These are phyloP conservation scores for Xylophagus ater DNA, from an alignment of 2,888 invertebrate species.

Conservation along the genomic window DNA sequence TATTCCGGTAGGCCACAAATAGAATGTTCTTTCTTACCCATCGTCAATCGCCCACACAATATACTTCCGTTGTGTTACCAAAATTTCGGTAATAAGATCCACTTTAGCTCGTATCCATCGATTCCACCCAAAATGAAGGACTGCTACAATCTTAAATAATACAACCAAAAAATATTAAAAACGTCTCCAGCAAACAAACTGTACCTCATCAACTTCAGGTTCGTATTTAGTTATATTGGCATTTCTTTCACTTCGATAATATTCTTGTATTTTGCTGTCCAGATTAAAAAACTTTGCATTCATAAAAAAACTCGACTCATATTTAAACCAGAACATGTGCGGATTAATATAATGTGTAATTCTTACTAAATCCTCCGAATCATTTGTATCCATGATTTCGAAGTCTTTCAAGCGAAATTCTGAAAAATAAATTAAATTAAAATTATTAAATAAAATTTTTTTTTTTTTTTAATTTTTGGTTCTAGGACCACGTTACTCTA, in stretches of 20 bases:
- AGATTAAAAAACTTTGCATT: slow-evolving; percentile 3
- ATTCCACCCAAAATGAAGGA: slow-evolving; percentile 8
- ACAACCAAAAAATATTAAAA: neutral
- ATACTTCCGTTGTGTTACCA: slow-evolving; percentile 1
- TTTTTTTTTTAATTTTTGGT: too few species aligned
- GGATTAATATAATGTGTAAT: slow-evolving; percentile 17
- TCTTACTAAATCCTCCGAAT: slow-evolving; percentile 2
- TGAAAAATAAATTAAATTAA: too few species aligned
- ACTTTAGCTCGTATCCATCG: slow-evolving; percentile 14
- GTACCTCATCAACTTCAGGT: slow-evolving; percentile 3
- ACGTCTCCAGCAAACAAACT: neutral
- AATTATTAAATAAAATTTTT: too few species aligned
- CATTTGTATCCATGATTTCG: neutral
- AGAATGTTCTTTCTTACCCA: slow-evolving; percentile 13
- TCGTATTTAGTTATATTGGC: neutral
- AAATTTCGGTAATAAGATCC: slow-evolving; percentile 7
- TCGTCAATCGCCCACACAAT: slow-evolving; percentile 15
- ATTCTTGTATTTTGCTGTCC: slow-evolving; percentile 3
- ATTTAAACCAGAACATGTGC: slow-evolving; percentile 16
- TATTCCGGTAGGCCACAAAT: neutral
- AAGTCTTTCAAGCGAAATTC: too few species aligned
- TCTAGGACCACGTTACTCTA: too few species aligned
- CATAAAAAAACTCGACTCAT: slow-evolving; percentile 7
- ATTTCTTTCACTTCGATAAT: neutral
- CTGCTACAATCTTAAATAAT: slow-evolving; percentile 12